Conservation (phyloP, 1,140 invertebrate species). For the Zophobas atratus region DNA sequence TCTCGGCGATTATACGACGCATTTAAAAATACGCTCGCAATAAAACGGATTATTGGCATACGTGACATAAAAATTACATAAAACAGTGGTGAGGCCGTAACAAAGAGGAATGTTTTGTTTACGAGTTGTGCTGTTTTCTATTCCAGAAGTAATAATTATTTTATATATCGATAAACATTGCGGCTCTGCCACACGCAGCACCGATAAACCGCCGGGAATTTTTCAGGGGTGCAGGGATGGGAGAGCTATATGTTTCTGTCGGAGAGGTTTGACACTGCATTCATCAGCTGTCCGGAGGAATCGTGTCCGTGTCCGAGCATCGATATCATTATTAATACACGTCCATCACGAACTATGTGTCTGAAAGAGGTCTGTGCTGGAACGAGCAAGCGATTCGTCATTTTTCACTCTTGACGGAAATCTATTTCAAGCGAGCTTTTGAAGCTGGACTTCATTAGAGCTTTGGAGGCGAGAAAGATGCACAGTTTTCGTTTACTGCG, state of each 20-base stretch:
- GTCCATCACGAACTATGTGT: slow-evolving; percentile 51
- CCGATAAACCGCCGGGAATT: slow-evolving; percentile 16
- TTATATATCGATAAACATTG: slow-evolving; percentile 47
- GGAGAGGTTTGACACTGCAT: slow-evolving; percentile 55
- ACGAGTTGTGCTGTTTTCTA: slow-evolving; percentile 43
- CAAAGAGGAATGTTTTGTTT: slow-evolving; percentile 43
- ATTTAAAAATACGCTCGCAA: slow-evolving; percentile 32
- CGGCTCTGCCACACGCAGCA: slow-evolving; percentile 13
- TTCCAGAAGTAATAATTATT: slow-evolving; percentile 49
- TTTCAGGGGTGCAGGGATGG: slow-evolving; percentile 15
- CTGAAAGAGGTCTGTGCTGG: slow-evolving; percentile 10
- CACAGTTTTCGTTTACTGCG: too few species aligned
- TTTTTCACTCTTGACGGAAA: slow-evolving; percentile 32
- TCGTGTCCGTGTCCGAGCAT: slow-evolving; percentile 53
- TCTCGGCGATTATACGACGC: slow-evolving; percentile 15
- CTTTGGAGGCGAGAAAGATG: too few species aligned
- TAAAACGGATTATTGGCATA: slow-evolving; percentile 44
- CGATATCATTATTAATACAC: slow-evolving; percentile 60
- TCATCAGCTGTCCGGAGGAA: slow-evolving; percentile 56
- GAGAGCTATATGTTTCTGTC: slow-evolving; percentile 56
- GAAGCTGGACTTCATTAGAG: too few species aligned
- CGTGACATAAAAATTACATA: slow-evolving; percentile 46
- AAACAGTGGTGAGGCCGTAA: slow-evolving; percentile 45
- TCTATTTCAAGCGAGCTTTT: not conserved
- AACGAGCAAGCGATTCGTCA: slow-evolving; percentile 32